A percentile compares a stretch with the other conserved stretches of the same genome.
Conservation (phyloP, 2,888 invertebrate species). For the Pimpla rufipes region DNA sequence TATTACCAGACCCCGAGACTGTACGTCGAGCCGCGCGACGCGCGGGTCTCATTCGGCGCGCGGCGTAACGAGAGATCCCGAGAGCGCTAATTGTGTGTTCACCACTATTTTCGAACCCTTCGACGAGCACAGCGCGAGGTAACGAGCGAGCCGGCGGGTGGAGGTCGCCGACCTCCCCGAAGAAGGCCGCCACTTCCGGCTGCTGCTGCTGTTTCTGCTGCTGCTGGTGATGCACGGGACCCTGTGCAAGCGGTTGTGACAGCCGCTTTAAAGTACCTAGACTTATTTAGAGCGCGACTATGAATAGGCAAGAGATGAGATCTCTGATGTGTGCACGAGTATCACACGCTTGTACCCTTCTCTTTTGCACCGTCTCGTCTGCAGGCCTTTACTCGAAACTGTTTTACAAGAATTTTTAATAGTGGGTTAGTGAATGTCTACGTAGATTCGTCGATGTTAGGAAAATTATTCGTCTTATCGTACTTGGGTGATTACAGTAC, state of each 20-base stretch:
- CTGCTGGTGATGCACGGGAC: conserved; percentile 1
- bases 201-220: conserved; percentile 29
- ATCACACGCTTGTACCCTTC: conserved; percentile 7
- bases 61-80: conserved; percentile 41
- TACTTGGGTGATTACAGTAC: no score
- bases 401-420: background rate
- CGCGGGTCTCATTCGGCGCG: conserved; percentile 15
- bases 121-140: conserved; percentile 13
- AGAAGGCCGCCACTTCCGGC: conserved; percentile 73
- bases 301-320: conserved; percentile 58
- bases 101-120: conserved; percentile 50
- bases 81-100: conserved; percentile 39
- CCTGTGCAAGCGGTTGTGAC: conserved; percentile 39
- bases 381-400: background rate
- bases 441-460: no score
- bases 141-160: conserved; percentile 38
- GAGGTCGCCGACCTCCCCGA: conserved; percentile 70
- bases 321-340: conserved; percentile 27
- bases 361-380: background rate
- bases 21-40: no score
- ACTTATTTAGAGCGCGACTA: conserved; percentile 63
- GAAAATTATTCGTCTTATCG: no score
- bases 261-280: conserved; percentile 25
- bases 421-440: no score
- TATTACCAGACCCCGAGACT: conserved; percentile 57